phyloP scores from a whole-genome alignment of 35 echinoderm and acorn worm species.

The Apostichopus japonicus region DNA sequence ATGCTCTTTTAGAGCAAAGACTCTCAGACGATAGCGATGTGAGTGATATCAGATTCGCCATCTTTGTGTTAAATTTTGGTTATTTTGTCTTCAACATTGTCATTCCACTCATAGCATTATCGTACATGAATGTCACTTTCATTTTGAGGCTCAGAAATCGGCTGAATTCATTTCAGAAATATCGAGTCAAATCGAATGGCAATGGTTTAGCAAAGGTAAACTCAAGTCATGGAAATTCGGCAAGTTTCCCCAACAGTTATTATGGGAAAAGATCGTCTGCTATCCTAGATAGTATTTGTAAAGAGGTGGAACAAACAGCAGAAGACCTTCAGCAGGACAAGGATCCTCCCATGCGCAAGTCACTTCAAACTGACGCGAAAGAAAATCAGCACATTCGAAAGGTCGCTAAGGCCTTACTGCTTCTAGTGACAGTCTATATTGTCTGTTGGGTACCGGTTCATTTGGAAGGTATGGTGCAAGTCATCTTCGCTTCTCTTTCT shows the following conservation, averaged over 20 bases:
- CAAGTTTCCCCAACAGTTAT: background rate
- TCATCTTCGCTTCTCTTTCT: no score
- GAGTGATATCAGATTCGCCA: background rate
- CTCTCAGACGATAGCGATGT: background rate
- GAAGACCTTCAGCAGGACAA: background rate
- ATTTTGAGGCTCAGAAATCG: background rate
- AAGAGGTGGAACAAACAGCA: background rate
- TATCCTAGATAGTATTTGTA: no score
- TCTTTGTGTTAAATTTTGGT: background rate
- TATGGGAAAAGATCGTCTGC: background rate
- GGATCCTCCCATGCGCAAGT: no score
- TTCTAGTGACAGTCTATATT: constrained; percentile 2
- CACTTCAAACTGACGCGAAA: no score
- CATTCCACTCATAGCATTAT: background rate
- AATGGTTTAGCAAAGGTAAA: background rate
- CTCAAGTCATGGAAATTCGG: background rate
- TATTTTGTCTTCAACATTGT: background rate
- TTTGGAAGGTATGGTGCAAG: background rate
- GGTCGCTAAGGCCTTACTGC: background rate
- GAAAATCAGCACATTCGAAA: background rate
- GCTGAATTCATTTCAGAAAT: background rate
- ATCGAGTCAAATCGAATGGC: background rate
- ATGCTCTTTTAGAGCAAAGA: background rate
- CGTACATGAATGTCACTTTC: background rate
- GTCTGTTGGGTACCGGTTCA: constrained; percentile 16